A percentile compares a stretch with the other conserved stretches of the same genome.
phyloP scores from a whole-genome alignment of 2,888 invertebrate species.

The Sialis lutaria region DNA sequence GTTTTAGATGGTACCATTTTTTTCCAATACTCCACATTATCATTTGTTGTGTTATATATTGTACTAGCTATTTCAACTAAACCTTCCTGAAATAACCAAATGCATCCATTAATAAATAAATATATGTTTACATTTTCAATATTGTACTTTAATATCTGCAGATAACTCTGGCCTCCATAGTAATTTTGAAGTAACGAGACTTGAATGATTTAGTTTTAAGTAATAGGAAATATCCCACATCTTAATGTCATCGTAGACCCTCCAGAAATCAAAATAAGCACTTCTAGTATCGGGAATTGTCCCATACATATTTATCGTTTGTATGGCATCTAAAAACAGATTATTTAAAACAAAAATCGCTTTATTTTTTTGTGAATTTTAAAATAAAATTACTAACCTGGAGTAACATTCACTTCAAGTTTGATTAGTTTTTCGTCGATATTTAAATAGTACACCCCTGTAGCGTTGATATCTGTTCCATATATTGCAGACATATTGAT shows the following conservation, averaged over 20 bases:
- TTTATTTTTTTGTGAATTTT: not conserved
- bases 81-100: conserved; percentile 21
- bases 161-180: conserved; percentile 65
- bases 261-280: conserved; percentile 59
- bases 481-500: conserved; percentile 38
- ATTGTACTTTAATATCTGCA: conserved; percentile 33
- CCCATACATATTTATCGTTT: conserved; percentile 55
- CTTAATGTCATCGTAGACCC: conserved; percentile 63
- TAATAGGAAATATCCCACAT: conserved; percentile 65
- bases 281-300: conserved; percentile 61
- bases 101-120: not conserved
- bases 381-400: conserved; percentile 23
- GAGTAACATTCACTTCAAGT: conserved; percentile 51
- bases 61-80: conserved; percentile 25
- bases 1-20: conserved; percentile 53
- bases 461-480: conserved; percentile 36
- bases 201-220: conserved; percentile 66
- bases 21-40: conserved; percentile 43
- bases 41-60: conserved; percentile 30
- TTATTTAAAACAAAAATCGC: not conserved
- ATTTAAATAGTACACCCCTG: conserved; percentile 40
- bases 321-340: conserved; percentile 34
- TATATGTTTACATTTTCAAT: not conserved
- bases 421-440: conserved; percentile 37
- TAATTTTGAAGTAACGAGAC: conserved; percentile 60